These are phyloP conservation scores for Clarias platycephalus DNA, from an alignment of 2,797 vertebrate genomes.

Conservation along the genomic window DNA sequence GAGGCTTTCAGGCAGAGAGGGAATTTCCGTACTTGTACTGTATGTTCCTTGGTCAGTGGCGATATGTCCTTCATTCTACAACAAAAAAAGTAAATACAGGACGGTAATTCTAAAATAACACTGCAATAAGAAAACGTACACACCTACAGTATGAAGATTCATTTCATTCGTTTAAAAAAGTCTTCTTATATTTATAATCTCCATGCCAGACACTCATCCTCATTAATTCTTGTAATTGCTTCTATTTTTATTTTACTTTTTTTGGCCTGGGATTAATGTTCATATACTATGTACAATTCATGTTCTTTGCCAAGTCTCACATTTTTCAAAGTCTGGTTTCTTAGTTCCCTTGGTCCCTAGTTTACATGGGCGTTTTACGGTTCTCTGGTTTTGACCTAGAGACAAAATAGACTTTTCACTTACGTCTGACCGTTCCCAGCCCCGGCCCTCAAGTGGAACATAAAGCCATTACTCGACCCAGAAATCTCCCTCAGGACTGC, in stretches of 20 bases:
- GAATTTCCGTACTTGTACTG: neutral
- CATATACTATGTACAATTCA: neutral
- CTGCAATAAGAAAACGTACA: neutral
- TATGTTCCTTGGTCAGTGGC: neutral
- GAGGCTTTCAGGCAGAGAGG: neutral
- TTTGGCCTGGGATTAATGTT: neutral
- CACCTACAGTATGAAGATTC: neutral
- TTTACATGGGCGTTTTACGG: neutral
- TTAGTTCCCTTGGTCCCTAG: neutral
- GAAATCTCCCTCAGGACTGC: conserved; percentile 7
- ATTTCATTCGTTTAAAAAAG: neutral
- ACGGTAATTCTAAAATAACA: neutral
- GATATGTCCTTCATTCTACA: neutral
- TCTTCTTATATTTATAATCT: neutral
- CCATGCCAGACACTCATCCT: neutral
- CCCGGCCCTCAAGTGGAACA: neutral
- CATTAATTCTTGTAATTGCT: neutral
- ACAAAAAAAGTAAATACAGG: neutral
- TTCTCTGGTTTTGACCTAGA: neutral
- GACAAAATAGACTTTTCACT: conserved; percentile 10
- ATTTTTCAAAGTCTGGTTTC: neutral
- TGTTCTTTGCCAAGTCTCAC: neutral
- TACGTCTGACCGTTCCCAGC: conserved; percentile 3
- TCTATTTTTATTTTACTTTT: neutral
- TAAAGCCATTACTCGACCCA: neutral